A percentile compares a stretch with the other conserved stretches of the same genome.
Evolutionary conservation across 30 jellyfish, hydroid and myxozoan species (phyloP).

Genomic region (Sanderia malayensis): DNA sequence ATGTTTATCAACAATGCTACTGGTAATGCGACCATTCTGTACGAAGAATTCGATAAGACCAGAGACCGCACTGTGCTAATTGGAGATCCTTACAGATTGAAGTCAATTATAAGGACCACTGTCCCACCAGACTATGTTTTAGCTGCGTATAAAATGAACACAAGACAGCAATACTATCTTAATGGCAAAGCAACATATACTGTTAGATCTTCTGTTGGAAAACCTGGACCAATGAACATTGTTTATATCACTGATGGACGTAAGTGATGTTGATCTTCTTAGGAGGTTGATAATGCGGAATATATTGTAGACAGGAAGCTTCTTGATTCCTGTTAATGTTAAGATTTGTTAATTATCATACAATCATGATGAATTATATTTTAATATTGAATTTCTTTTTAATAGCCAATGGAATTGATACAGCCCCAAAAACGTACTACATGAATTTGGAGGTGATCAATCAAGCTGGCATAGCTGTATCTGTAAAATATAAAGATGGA

Average conservation of each 20-base stretch:
- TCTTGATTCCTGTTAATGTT: too few relatives aligned
- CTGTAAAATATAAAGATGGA: conserved; percentile 66
- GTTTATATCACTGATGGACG: conserved; percentile 86
- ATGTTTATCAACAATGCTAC: conserved; percentile 71
- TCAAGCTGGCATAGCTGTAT: conserved; percentile 72
- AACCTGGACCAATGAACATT: conserved; percentile 65
- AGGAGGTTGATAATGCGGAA: too few relatives aligned
- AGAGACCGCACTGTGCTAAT: conserved; percentile 55
- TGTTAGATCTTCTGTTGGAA: conserved; percentile 54
- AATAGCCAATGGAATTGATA: conserved; percentile 25
- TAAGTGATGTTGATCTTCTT: conserved; percentile 21
- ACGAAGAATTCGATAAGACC: conserved; percentile 53
- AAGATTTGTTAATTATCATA: too few relatives aligned
- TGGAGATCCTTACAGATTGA: conserved; percentile 56
- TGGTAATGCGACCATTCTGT: conserved; percentile 65
- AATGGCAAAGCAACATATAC: conserved; percentile 54
- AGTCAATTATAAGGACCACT: conserved; percentile 52
- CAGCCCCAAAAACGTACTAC: conserved; percentile 59
- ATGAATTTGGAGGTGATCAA: conserved; percentile 78
- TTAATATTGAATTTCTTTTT: not conserved
- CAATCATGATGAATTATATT: too few relatives aligned
- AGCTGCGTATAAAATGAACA: conserved; percentile 18
- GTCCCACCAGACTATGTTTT: conserved; percentile 64
- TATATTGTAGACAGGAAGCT: too few relatives aligned
- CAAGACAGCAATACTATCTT: conserved; percentile 48